A percentile compares a stretch with the other conserved stretches of the same genome.
phyloP scores from a whole-genome alignment of 92 coral and sea anemone species.

The Pocillopora meandrina region DNA sequence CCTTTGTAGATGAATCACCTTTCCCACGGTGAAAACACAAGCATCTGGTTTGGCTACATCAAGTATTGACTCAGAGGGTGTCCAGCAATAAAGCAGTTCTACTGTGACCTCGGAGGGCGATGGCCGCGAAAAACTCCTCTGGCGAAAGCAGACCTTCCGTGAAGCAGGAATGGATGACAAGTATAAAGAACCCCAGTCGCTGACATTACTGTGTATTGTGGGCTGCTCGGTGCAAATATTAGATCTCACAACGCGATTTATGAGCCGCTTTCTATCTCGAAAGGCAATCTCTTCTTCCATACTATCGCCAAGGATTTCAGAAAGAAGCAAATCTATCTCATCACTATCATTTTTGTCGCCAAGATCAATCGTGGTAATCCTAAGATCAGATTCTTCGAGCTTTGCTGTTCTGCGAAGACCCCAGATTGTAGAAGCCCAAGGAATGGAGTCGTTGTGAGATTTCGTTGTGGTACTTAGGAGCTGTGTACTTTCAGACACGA shows the following conservation, averaged over 20 bases:
- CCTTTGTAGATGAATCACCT: slow-evolving; percentile 6
- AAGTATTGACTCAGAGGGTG: slow-evolving; percentile 14
- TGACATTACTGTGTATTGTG: not conserved
- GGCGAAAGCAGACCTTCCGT: slow-evolving; percentile 19
- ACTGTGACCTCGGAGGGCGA: slow-evolving; percentile 7
- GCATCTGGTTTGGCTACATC: slow-evolving; percentile 18
- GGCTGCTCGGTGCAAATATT: too few species aligned
- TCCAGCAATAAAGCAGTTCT: slow-evolving; percentile 10
- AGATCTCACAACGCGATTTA: slow-evolving; percentile 48
- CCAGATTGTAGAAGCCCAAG: slow-evolving; percentile 60
- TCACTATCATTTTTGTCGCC: slow-evolving; percentile 13
- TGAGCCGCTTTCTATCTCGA: slow-evolving; percentile 58
- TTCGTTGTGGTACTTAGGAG: not conserved
- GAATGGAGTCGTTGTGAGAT: not conserved
- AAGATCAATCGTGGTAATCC: slow-evolving; percentile 52
- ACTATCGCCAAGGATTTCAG: slow-evolving; percentile 43
- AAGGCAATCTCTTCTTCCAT: slow-evolving; percentile 61
- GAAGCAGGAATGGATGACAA: slow-evolving; percentile 10
- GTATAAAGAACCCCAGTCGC: not conserved
- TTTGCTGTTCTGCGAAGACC: slow-evolving; percentile 71
- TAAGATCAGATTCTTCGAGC: slow-evolving; percentile 49
- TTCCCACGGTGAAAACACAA: slow-evolving; percentile 35
- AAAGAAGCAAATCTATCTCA: slow-evolving; percentile 46
- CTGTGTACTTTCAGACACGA: slow-evolving; percentile 50
- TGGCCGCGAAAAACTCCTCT: slow-evolving; percentile 7